A percentile compares a stretch with the other conserved stretches of the same genome.
These are phyloP conservation scores for Pelobates fuscus DNA, from an alignment of 2,113 vertebrate species.

Conservation along the genomic window DNA sequence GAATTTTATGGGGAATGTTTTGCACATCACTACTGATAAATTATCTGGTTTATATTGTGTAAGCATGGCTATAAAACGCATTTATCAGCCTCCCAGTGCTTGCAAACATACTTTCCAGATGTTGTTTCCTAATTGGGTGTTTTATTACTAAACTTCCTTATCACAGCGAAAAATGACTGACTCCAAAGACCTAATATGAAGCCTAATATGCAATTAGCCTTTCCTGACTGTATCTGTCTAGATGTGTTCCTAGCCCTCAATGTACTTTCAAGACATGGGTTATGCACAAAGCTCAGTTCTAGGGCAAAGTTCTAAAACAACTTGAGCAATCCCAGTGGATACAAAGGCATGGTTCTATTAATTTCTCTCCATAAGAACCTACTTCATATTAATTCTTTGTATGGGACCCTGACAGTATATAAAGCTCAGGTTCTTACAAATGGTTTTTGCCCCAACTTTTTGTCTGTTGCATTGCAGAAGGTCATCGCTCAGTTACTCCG, in stretches of 20 bases:
- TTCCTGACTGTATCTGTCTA: background rate
- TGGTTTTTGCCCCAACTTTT: too few relatives aligned
- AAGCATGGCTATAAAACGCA: constrained; percentile 26
- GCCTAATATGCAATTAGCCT: background rate
- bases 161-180: constrained; percentile 22
- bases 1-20: constrained; percentile 20
- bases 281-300: too few relatives aligned
- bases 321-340: too few relatives aligned
- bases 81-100: constrained; percentile 14
- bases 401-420: too few relatives aligned
- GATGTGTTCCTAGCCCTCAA: background rate
- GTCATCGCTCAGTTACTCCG: too few relatives aligned
- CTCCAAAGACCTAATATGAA: background rate
- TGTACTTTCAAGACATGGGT: background rate
- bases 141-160: constrained; percentile 24
- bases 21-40: constrained; percentile 21
- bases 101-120: constrained; percentile 28
- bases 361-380: too few relatives aligned
- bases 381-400: too few relatives aligned
- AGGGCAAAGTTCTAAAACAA: too few relatives aligned
- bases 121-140: constrained; percentile 39
- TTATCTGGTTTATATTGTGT: constrained; percentile 34
- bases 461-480: too few relatives aligned
- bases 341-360: too few relatives aligned
- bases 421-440: too few relatives aligned